Conservation (phyloP, 2,888 invertebrate genomes). For the Graphium colonna region DNA sequence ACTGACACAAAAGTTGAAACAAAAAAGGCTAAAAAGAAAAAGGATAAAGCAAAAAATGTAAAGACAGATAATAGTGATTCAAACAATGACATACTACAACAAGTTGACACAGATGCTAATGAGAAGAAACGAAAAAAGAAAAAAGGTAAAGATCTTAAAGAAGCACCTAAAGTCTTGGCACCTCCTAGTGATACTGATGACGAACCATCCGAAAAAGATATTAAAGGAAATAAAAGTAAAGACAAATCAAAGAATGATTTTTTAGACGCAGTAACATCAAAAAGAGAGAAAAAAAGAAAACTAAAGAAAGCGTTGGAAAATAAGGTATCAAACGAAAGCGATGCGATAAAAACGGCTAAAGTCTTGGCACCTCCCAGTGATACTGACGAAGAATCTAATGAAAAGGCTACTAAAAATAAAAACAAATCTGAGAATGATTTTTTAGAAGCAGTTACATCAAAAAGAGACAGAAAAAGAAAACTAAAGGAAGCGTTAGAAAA, state of each 20-base stretch:
- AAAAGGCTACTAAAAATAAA: constrained; percentile 21
- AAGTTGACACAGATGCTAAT: background rate
- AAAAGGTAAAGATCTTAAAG: background rate
- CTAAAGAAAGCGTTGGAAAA: constrained; percentile 14
- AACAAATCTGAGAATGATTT: background rate
- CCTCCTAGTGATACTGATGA: background rate
- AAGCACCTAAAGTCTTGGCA: background rate
- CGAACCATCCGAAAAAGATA: too few relatives aligned
- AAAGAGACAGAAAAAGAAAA: constrained; percentile 24
- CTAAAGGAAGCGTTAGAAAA: constrained; percentile 14
- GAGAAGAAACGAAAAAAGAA: background rate
- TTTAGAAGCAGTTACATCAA: too few relatives aligned
- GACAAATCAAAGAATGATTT: background rate
- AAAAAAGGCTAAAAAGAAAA: constrained; percentile 22
- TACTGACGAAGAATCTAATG: too few relatives aligned
- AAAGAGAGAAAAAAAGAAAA: constrained; percentile 24
- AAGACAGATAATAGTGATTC: background rate
- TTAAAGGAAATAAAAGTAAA: constrained; percentile 21
- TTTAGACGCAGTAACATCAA: too few relatives aligned
- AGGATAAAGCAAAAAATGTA: constrained; percentile 30
- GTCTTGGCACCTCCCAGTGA: constrained; percentile 38
- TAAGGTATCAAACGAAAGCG: constrained; percentile 49
- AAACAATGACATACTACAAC: background rate
- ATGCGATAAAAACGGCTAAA: constrained; percentile 57
- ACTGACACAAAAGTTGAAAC: constrained; percentile 25